These are phyloP conservation scores for Sminthurides aquaticus DNA, from an alignment of 2,888 invertebrate species.

Conservation along the genomic window DNA sequence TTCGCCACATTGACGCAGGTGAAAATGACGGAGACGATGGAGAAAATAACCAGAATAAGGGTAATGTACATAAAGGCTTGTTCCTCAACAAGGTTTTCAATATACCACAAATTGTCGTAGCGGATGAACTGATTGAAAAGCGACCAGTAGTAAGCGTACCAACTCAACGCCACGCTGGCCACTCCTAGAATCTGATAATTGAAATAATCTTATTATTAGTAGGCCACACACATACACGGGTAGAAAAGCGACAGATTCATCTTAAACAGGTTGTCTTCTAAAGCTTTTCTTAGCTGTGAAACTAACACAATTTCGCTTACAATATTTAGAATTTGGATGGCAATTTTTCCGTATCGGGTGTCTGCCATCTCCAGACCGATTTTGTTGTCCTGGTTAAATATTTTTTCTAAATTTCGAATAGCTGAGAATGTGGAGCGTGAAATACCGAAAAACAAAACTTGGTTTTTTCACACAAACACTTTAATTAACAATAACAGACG, in stretches of 20 bases:
- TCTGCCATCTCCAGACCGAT: not conserved
- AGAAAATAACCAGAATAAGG: conserved; percentile 13
- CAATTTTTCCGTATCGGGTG: not conserved
- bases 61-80: conserved; percentile 22
- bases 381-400: not conserved
- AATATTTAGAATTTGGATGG: conserved; percentile 1
- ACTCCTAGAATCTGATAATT: conserved; percentile 13
- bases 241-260: too few relatives aligned
- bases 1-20: conserved; percentile 1
- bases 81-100: conserved; percentile 24
- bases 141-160: conserved; percentile 23
- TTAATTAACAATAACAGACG: too few relatives aligned
- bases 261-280: too few relatives aligned
- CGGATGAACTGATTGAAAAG: conserved; percentile 18
- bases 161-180: conserved; percentile 16
- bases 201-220: not conserved
- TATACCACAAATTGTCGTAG: conserved; percentile 19
- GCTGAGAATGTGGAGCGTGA: too few relatives aligned
- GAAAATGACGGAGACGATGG: conserved; percentile 15
- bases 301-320: too few relatives aligned
- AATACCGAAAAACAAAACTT: too few relatives aligned
- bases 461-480: too few relatives aligned
- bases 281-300: too few relatives aligned
- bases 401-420: not conserved
- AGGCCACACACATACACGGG: too few relatives aligned